Conservation (phyloP, 2,888 invertebrate genomes). For the Merodon equestris region DNA sequence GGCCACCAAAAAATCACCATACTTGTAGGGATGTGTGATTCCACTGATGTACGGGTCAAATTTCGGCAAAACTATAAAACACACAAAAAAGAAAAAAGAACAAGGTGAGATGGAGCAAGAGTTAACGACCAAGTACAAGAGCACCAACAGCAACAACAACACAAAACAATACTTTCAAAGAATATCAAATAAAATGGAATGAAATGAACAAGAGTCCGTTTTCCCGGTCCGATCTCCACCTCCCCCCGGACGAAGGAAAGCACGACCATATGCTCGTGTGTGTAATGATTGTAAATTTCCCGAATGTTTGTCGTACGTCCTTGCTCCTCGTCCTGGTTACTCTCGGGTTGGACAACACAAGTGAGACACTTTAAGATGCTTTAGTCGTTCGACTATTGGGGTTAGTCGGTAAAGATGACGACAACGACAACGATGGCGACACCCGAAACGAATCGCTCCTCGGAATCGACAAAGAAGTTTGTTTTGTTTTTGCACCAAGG, state of each 20-base stretch:
- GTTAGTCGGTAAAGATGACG: background rate
- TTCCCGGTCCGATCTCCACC: constrained; percentile 2
- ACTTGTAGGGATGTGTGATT: constrained; percentile 75
- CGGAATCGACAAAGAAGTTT: constrained; percentile 55
- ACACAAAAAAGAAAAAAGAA: constrained; percentile 53
- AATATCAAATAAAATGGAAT: constrained; percentile 56
- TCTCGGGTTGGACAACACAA: constrained; percentile 53
- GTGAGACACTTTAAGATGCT: constrained; percentile 54
- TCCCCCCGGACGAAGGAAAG: too few relatives aligned
- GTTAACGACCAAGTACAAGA: constrained; percentile 43
- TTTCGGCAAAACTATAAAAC: constrained; percentile 77
- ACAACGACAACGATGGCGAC: constrained; percentile 43
- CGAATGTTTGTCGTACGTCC: constrained; percentile 33
- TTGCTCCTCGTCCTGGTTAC: constrained; percentile 24
- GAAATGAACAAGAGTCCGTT: constrained; percentile 33
- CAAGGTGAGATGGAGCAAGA: background rate
- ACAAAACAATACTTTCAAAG: constrained; percentile 30
- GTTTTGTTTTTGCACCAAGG: constrained; percentile 23
- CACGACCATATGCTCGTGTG: constrained; percentile 2
- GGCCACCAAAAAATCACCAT: constrained; percentile 77
- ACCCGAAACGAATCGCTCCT: constrained; percentile 58
- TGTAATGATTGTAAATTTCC: constrained; percentile 53
- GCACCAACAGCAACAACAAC: too few relatives aligned
- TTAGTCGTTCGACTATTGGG: constrained; percentile 22
- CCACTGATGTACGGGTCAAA: constrained; percentile 77